These are phyloP conservation scores for Cyanocitta stelleri DNA, from an alignment of 2,113 vertebrate genomes.

Conservation along the genomic window DNA sequence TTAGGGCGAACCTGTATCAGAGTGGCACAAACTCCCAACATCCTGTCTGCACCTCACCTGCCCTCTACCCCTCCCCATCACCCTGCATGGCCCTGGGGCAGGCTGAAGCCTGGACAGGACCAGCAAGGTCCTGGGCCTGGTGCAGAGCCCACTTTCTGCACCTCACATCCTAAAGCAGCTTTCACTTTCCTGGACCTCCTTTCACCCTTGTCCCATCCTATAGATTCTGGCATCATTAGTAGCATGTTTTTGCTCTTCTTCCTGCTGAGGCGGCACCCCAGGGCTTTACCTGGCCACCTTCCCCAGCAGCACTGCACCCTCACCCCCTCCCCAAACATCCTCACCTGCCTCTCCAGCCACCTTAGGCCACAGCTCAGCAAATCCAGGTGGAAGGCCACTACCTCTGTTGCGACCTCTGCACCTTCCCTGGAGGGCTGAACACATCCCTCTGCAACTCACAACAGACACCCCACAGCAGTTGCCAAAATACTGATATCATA, in stretches of 20 bases:
- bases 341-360: not conserved
- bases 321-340: rapidly evolving
- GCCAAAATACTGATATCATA: not conserved
- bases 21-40: not conserved
- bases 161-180: not conserved
- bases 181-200: not conserved
- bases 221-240: not conserved
- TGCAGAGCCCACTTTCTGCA: not conserved
- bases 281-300: rapidly evolving
- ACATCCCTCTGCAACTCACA: not conserved
- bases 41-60: not conserved
- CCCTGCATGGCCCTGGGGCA: not conserved
- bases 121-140: rapidly evolving
- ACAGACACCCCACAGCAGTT: rapidly evolving
- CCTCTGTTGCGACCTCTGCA: not conserved
- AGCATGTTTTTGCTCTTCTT: not conserved
- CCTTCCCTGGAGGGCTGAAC: not conserved
- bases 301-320: not conserved
- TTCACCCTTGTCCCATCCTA: not conserved
- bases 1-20: no score
- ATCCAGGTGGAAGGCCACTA: not conserved
- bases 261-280: not conserved
- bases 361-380: rapidly evolving
- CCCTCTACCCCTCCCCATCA: rapidly evolving
- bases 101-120: not conserved